Evolutionary conservation across 2,113 vertebrate genomes (phyloP).

Genomic region (Potamarius usumacintae): DNA sequence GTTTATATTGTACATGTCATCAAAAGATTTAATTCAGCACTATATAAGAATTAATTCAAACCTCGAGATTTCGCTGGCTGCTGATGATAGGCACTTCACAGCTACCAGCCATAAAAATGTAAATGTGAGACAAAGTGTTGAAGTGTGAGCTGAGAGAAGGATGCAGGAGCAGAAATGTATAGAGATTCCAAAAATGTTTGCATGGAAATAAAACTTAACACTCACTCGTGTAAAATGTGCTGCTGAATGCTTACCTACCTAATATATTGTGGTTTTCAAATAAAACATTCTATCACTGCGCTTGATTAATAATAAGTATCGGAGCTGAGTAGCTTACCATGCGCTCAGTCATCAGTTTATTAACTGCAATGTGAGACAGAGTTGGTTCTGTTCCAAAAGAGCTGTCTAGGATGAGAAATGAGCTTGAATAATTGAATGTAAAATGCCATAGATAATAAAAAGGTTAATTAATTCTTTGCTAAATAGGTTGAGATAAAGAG

Average conservation of each 20-base stretch:
- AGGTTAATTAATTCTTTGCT: constrained; percentile 59
- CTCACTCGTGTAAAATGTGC: constrained; percentile 4
- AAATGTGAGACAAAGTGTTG: constrained; percentile 43
- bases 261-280: not conserved
- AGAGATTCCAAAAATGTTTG: constrained; percentile 6
- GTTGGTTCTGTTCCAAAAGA: constrained; percentile 52
- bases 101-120: constrained; percentile 55
- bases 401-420: constrained; percentile 56
- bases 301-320: constrained; percentile 28
- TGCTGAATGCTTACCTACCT: not conserved
- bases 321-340: constrained; percentile 12
- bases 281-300: not conserved
- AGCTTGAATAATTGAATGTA: constrained; percentile 58
- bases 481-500: constrained; percentile 54
- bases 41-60: not conserved
- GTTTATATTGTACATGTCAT: not conserved
- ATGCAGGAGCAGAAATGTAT: constrained; percentile 29
- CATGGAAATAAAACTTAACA: constrained; percentile 17
- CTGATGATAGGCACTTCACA: not conserved
- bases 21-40: not conserved
- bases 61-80: not conserved
- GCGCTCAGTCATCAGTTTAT: constrained; percentile 39
- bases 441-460: constrained; percentile 58
- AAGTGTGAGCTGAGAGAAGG: not conserved
- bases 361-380: constrained; percentile 37